Evolutionary conservation across 2,113 vertebrate genomes (phyloP).

Genomic region (Odocoileus virginianus): DNA sequence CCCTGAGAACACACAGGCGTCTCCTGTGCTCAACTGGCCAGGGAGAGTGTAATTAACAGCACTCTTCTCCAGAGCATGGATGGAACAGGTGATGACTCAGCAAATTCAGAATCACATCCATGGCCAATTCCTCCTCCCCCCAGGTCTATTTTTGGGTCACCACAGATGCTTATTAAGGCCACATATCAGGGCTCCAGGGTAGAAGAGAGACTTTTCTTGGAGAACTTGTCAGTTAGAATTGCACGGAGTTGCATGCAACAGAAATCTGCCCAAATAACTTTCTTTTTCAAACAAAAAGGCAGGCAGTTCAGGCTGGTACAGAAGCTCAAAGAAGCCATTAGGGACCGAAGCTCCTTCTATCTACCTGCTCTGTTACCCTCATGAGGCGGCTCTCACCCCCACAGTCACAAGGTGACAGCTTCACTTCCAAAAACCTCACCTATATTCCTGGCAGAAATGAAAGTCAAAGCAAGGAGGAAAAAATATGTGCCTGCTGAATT

Average conservation of each 20-base stretch:
- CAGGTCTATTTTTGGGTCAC: slow-evolving; percentile 75
- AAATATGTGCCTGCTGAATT: background rate
- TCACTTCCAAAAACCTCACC: slow-evolving; percentile 21
- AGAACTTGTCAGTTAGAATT: background rate
- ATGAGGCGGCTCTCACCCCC: background rate
- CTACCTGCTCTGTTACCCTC: background rate
- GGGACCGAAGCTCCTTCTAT: background rate
- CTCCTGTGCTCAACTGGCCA: slow-evolving; percentile 54
- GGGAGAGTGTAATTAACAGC: slow-evolving; percentile 71
- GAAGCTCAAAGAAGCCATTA: background rate
- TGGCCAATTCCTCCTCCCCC: slow-evolving; percentile 68
- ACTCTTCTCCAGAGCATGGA: slow-evolving; percentile 69
- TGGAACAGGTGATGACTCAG: slow-evolving; percentile 79
- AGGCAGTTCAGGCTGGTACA: background rate
- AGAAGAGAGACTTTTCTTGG: background rate
- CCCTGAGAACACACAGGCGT: slow-evolving; percentile 40
- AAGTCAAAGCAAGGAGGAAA: background rate
- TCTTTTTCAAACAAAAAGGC: background rate
- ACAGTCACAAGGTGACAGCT: background rate
- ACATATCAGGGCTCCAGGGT: background rate
- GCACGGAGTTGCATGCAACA: background rate
- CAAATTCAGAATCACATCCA: slow-evolving; percentile 77
- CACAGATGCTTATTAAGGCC: slow-evolving; percentile 19
- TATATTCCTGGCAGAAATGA: background rate
- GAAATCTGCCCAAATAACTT: background rate